Conservation (phyloP, 2,797 vertebrate species). For the Enteromius afrohamiltoni region DNA sequence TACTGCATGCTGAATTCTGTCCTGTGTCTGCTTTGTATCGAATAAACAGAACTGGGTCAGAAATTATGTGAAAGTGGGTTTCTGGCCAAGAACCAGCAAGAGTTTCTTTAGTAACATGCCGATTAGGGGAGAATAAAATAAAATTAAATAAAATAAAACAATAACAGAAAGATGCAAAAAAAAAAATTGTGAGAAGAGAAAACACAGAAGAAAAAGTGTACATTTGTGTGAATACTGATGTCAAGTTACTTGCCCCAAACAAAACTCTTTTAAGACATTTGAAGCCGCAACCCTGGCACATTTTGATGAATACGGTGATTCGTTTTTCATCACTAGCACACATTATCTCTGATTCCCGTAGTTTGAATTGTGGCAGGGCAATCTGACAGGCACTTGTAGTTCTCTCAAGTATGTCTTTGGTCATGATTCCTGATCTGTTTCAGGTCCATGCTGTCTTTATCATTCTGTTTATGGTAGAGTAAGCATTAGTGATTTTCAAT, state of each 20-base stretch:
- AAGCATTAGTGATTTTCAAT: not conserved
- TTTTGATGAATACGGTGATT: not conserved
- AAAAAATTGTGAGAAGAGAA: not conserved
- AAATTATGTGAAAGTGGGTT: not conserved
- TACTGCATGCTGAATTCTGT: not conserved
- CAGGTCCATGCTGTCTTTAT: conserved; percentile 40
- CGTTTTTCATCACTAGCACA: not conserved
- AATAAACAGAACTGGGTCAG: not conserved
- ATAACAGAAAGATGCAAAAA: not conserved
- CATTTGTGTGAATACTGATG: not conserved
- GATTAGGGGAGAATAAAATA: not conserved
- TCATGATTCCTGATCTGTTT: conserved; percentile 5
- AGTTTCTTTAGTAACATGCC: not conserved
- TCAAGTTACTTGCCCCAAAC: not conserved
- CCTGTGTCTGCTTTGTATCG: not conserved
- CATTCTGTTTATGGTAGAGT: conserved; percentile 7
- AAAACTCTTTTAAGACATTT: not conserved
- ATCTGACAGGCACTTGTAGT: not conserved
- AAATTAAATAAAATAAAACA: not conserved
- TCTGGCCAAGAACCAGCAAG: not conserved
- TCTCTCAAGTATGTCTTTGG: not conserved
- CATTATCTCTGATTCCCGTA: not conserved
- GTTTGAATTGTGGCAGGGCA: not conserved
- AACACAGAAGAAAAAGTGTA: not conserved
- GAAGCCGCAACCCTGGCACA: not conserved